Evolutionary conservation across 2,888 invertebrate species (phyloP).

Genomic region (Neria commutata): DNA sequence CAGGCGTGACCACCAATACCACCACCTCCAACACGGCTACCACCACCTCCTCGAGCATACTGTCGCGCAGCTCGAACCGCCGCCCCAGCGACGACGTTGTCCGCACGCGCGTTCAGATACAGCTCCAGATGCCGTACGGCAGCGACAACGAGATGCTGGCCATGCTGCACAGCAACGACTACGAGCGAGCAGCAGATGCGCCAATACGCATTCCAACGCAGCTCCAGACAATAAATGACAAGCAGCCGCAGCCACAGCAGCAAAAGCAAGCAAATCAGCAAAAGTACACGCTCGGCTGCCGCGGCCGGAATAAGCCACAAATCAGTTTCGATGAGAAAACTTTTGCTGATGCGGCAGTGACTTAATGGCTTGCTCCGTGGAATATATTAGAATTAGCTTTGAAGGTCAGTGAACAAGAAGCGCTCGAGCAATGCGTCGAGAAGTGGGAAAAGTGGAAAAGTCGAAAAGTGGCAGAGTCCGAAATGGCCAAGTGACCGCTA

Average conservation of each 20-base stretch:
- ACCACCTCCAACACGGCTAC: slow-evolving; percentile 64
- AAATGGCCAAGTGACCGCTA: no score
- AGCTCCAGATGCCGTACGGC: slow-evolving; percentile 47
- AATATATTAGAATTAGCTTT: no score
- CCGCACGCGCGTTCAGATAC: slow-evolving; percentile 44
- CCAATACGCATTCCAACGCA: neutral
- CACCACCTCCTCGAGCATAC: slow-evolving; percentile 65
- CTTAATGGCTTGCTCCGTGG: no score
- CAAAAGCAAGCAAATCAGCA: slow-evolving; percentile 29
- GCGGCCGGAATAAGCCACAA: slow-evolving; percentile 47
- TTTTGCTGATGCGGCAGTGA: slow-evolving; percentile 11
- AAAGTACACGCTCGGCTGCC: neutral
- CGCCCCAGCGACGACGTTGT: slow-evolving; percentile 62
- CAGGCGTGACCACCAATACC: slow-evolving; percentile 64
- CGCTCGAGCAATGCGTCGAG: no score
- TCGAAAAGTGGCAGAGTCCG: no score
- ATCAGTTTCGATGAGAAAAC: slow-evolving; percentile 55
- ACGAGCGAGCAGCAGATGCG: neutral
- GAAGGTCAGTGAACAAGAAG: no score
- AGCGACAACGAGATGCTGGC: slow-evolving; percentile 50
- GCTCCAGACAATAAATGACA: neutral
- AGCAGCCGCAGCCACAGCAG: slow-evolving; percentile 28
- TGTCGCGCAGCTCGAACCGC: slow-evolving; percentile 67
- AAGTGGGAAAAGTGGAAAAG: no score
- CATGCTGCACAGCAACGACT: slow-evolving; percentile 43